phyloP scores from a whole-genome alignment of 1,140 invertebrate species.

The Solenopsis invicta region DNA sequence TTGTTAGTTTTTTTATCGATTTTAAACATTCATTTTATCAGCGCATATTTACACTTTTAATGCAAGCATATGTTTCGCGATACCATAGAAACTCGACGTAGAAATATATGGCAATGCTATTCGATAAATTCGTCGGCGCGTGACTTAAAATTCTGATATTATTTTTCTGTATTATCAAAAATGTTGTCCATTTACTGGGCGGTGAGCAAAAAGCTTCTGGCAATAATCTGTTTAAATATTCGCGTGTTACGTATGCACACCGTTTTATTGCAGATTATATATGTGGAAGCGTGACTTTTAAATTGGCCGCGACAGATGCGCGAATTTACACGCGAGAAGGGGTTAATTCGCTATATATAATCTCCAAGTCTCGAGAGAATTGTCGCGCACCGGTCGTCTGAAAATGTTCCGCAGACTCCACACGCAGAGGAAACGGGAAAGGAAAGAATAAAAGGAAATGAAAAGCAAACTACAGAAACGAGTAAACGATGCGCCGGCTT shows the following conservation, averaged over 20 bases:
- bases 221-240: slow-evolving; percentile 57
- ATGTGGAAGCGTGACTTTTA: slow-evolving; percentile 45
- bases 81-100: neutral
- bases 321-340: slow-evolving; percentile 43
- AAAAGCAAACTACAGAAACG: neutral
- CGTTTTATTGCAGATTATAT: slow-evolving; percentile 52
- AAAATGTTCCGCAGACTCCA: slow-evolving; percentile 11
- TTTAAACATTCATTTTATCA: slow-evolving; percentile 17
- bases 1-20: neutral
- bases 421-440: no score
- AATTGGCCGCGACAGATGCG: slow-evolving; percentile 57
- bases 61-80: neutral
- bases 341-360: slow-evolving; percentile 55
- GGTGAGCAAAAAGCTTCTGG: slow-evolving; percentile 66
- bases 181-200: slow-evolving; percentile 51
- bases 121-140: slow-evolving; percentile 17
- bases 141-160: slow-evolving; percentile 50
- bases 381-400: slow-evolving; percentile 23
- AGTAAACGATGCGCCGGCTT: neutral
- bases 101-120: slow-evolving; percentile 8
- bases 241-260: neutral
- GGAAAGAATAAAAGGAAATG: neutral
- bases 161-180: slow-evolving; percentile 46
- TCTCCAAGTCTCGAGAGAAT: slow-evolving; percentile 49
- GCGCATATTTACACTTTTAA: slow-evolving; percentile 4